phyloP scores from a whole-genome alignment of 2,797 vertebrate genomes.

The Urocyon cinereoargenteus region DNA sequence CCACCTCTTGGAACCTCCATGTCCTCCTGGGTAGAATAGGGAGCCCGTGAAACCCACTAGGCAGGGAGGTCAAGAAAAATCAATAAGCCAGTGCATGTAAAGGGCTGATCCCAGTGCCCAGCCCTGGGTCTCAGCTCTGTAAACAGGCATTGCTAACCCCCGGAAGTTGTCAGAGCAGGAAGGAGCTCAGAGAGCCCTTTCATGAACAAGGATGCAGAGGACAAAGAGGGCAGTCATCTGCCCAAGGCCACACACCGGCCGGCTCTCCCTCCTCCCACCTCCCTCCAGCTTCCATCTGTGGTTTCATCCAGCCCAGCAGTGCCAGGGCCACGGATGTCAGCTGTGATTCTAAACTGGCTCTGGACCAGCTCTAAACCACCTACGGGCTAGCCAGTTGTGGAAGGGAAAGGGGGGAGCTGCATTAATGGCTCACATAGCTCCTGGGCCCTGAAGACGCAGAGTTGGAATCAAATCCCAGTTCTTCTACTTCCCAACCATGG shows the following conservation, averaged over 20 bases:
- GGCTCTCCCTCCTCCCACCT: not conserved
- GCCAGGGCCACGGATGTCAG: not conserved
- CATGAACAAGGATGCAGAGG: not conserved
- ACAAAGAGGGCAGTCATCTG: not conserved
- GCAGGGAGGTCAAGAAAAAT: not conserved
- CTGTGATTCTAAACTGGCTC: not conserved
- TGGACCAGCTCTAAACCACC: not conserved
- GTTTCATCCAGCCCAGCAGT: not conserved
- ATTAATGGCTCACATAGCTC: not conserved
- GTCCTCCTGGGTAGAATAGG: not conserved
- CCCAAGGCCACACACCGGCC: not conserved
- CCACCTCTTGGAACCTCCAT: not conserved
- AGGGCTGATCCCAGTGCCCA: not conserved
- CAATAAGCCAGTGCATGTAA: rapidly evolving
- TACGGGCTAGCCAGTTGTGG: not conserved
- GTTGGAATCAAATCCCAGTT: not conserved
- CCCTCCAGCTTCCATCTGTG: not conserved
- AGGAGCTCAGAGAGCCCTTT: not conserved
- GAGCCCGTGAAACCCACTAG: not conserved
- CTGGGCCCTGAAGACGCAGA: not conserved
- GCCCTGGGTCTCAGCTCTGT: not conserved
- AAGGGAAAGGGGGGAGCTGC: rapidly evolving
- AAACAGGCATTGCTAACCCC: not conserved
- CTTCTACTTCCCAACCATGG: not conserved
- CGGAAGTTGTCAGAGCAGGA: not conserved